phyloP scores from a whole-genome alignment of 2,888 invertebrate genomes.

The Pediacus dermestoides region DNA sequence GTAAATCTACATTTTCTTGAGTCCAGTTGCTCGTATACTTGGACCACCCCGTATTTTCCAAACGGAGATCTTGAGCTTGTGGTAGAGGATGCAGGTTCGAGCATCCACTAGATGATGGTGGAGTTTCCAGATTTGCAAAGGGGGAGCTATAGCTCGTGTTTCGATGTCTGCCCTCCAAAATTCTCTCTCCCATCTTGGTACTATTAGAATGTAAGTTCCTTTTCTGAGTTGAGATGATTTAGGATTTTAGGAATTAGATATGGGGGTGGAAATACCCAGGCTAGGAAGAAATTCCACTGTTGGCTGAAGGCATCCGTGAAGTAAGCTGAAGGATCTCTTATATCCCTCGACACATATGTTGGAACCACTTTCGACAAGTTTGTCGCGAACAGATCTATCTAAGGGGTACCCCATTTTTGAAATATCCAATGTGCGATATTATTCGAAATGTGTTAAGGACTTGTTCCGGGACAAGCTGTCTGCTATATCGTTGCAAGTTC shows the following conservation, averaged over 20 bases:
- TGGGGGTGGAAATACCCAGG: constrained; percentile 38
- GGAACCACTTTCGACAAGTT: constrained; percentile 19
- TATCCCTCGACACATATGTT: constrained; percentile 18
- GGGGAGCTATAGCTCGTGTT: constrained; percentile 31
- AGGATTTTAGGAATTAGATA: constrained; percentile 30
- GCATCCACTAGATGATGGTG: constrained; percentile 19
- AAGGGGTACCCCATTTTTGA: constrained; percentile 21
- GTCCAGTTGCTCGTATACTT: constrained; percentile 23
- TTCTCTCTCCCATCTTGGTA: constrained; percentile 26
- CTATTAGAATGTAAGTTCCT: constrained; percentile 30
- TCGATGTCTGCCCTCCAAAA: constrained; percentile 38
- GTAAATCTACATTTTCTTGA: constrained; percentile 16
- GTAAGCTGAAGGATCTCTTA: constrained; percentile 12
- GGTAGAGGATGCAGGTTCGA: constrained; percentile 21
- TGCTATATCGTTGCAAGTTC: constrained; percentile 23
- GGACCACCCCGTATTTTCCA: constrained; percentile 32
- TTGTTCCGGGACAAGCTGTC: constrained; percentile 23
- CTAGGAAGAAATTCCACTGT: constrained; percentile 19
- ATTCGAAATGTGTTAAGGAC: constrained; percentile 15
- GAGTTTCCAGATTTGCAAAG: constrained; percentile 19
- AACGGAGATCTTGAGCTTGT: constrained; percentile 20
- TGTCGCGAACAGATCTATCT: constrained; percentile 25
- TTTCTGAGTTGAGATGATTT: constrained; percentile 27
- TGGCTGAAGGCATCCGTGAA: constrained; percentile 26
- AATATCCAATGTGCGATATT: constrained; percentile 17